Evolutionary conservation across 2,797 vertebrate species (phyloP), one percentile per base, ranked within the genome.

Genomic region (Meda fulgida): DNA sequence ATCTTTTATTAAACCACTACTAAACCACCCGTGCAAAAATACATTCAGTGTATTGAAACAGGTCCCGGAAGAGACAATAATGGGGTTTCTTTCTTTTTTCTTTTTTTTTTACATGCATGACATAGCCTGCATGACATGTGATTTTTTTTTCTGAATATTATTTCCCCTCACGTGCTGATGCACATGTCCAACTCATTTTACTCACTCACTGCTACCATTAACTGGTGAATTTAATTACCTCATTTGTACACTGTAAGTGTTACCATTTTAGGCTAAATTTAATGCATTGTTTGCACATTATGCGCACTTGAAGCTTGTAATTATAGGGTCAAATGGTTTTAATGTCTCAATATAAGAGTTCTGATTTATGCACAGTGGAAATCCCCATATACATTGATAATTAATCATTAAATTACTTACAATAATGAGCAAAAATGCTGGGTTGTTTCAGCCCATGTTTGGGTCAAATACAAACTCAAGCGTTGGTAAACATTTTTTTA

Each of bases 111-210:
- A 51, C 58, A 66, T 43, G 51, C 83, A 71, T 48, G 38, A 53
- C 55, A 60, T 65, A 38, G 40, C 38, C 58, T 46, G 69, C 21
- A 58, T 16, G 31, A 66, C 78, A 79, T 10, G 48, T 80, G 29
- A 26, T 81, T 21, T 81, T 29, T n/a, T 55, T 43, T 40, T 19
- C 21, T 18, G 29, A n/a, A 23, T 38, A 51, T 38, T 29, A 85
- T 82, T 82, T 80, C 78, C 40, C 23, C 83, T 88, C 87, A 88
- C 87, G 83, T 87, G 87, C 51, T 80, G 67, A 85, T 71, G 69
- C 82, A 82, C 83, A 82, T 72, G 84, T 51, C 29, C n/a, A 66
- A 48, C 29, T 48, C n/a, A 53, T 53, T 55, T 67, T 23, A 34
- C 18, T n/a, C 48, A 38, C 23, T 18, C 48, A 38, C 23, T 7